These are phyloP conservation scores for Drosophila limbata DNA, from an alignment of 2,888 invertebrate species.

Conservation along the genomic window DNA sequence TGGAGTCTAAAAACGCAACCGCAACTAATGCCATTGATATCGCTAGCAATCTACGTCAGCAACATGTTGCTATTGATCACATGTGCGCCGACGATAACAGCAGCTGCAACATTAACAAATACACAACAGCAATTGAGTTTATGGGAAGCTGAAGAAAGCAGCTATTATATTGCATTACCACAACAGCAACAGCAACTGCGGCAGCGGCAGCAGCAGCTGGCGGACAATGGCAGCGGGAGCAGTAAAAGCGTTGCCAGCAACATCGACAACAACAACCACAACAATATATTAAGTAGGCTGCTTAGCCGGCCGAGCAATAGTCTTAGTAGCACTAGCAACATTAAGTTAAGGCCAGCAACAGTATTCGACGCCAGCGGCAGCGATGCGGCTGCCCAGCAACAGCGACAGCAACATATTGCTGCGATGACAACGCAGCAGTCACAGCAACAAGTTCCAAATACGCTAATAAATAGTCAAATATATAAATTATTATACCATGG, in stretches of 20 bases:
- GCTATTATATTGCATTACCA: conserved; percentile 64
- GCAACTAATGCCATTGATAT: conserved; percentile 85
- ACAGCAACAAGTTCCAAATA: conserved; percentile 85
- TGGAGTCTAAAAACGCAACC: conserved; percentile 86
- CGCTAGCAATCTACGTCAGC: conserved; percentile 83
- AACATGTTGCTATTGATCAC: conserved; percentile 84
- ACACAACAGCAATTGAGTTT: conserved; percentile 39
- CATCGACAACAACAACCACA: conserved; percentile 53
- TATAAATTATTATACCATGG: conserved; percentile 76
- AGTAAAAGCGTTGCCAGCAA: conserved; percentile 58
- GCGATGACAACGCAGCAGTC: conserved; percentile 59
- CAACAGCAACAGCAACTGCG: conserved; percentile 42
- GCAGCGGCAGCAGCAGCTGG: conserved; percentile 25
- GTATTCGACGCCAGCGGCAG: conserved; percentile 73
- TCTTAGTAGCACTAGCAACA: conserved; percentile 71
- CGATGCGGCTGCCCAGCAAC: conserved; percentile 52
- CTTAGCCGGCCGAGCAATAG: conserved; percentile 67
- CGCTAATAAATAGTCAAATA: conserved; percentile 84
- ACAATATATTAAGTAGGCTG: conserved; percentile 80
- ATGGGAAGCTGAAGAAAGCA: conserved; percentile 57
- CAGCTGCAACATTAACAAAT: conserved; percentile 62
- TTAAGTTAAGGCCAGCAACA: conserved; percentile 80
- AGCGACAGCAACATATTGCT: conserved; percentile 47
- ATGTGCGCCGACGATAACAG: conserved; percentile 80
- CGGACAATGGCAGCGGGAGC: conserved; percentile 65